These are phyloP conservation scores for Polydesmus complanatus DNA, from an alignment of 2,888 invertebrate genomes.

Conservation along the genomic window DNA sequence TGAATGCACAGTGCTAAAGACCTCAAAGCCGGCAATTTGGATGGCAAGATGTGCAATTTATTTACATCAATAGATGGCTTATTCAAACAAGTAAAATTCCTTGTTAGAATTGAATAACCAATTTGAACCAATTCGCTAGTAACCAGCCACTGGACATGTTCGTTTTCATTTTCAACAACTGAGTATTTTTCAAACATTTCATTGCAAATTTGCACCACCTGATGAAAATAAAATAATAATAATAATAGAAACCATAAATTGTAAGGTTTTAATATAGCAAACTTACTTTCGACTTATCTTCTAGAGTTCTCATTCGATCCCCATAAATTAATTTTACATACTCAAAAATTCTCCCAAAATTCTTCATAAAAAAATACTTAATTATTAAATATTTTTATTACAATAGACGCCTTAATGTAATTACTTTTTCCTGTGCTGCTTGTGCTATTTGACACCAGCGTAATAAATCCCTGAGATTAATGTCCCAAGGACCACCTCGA, in stretches of 20 bases:
- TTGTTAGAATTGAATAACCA: slow-evolving; percentile 28
- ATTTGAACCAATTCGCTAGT: slow-evolving; percentile 26
- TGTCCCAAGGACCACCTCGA: slow-evolving; percentile 86
- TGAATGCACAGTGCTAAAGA: slow-evolving; percentile 71
- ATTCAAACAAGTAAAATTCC: background rate
- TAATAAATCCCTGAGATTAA: slow-evolving; percentile 86
- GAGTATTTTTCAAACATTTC: slow-evolving; percentile 32
- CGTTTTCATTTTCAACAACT: slow-evolving; percentile 19
- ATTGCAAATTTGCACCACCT: slow-evolving; percentile 27
- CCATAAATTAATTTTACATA: slow-evolving; percentile 67
- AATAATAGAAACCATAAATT: too few species aligned
- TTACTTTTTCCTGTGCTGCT: slow-evolving; percentile 24
- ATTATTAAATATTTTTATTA: background rate
- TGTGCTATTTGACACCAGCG: slow-evolving; percentile 74
- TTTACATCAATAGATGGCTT: background rate
- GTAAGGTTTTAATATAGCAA: too few species aligned
- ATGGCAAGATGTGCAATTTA: slow-evolving; percentile 27
- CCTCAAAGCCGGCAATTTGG: slow-evolving; percentile 45
- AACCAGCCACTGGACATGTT: slow-evolving; percentile 22
- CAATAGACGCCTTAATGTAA: background rate
- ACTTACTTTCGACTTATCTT: slow-evolving; percentile 57
- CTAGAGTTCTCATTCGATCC: slow-evolving; percentile 65
- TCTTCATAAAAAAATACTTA: slow-evolving; percentile 16
- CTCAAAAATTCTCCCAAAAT: slow-evolving; percentile 38
- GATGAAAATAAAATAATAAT: slow-evolving; percentile 14